Evolutionary conservation across 2,888 invertebrate genomes (phyloP), one percentile per base, ranked within the genome.

Genomic region (Rhagonycha fulva): DNA sequence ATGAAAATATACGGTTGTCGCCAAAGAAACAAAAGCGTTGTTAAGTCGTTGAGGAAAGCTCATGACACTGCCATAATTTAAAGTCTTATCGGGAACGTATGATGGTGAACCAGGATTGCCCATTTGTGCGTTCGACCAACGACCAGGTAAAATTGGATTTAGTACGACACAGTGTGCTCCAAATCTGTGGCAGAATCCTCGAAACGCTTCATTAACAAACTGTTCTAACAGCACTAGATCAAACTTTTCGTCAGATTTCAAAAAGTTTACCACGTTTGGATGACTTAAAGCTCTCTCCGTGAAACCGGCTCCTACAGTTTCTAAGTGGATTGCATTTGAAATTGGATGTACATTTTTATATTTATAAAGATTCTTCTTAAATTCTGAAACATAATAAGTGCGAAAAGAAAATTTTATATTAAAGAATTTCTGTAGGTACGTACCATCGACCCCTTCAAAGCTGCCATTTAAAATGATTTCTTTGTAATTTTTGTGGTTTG

Each of bases 21-120:
- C 66, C 5, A 80, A 30, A 62, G 78, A 70, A 19, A 82, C 67
- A 1, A 88, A 87, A 0, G 89, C 85, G 82, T 92, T 93, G 14
- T 87, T 84, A 0, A 92, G 62, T 79, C 93, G 85, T 80, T 90
- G 88, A 82, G 85, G 84, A 78, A 93, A 91, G 61, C 85, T 89
- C 86, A 90, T 90, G 62, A 83, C 84, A 28, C 89, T 87, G 32
- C 86, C 82, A 74, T 84, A 88, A 4, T 86, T 84, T 69, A 88
- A 79, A 75, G 88, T 88, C 9, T 87, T 85, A 70, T 90, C 88
- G 0, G 91, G 89, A 63, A 90, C 87, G 82, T 88, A 89, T 0
- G 91, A 88, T 82, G 88, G 88, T 0, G 89, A 88, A 1, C 85
- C 85, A 0, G 90, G 88, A 71, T 89, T 84, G 0, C 90, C 90